Evolutionary conservation across 2,888 invertebrate genomes (phyloP).

Genomic region (Lasioglossum vierecki): DNA sequence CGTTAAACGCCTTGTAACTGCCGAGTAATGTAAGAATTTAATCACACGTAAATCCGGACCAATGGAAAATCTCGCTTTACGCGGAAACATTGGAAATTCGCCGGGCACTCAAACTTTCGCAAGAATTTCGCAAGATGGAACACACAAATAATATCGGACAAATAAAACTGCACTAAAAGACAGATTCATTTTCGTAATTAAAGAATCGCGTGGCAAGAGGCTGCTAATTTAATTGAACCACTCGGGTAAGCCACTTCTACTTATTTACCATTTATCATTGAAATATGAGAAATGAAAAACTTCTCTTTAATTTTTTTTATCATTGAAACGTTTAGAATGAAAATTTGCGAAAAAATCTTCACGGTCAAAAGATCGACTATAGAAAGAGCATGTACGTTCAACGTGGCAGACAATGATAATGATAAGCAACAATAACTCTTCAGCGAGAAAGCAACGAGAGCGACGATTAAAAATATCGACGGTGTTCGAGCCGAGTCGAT

Average conservation of each 20-base stretch:
- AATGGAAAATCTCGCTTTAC: background rate
- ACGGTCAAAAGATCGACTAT: background rate
- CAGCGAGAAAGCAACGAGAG: too few species aligned
- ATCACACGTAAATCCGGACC: background rate
- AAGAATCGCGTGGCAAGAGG: too few species aligned
- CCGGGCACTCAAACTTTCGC: background rate
- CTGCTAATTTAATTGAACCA: background rate
- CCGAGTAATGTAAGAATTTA: slow-evolving; percentile 3
- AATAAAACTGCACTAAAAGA: background rate
- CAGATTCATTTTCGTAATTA: background rate
- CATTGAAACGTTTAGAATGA: too few species aligned
- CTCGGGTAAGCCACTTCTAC: background rate
- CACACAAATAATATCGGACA: background rate
- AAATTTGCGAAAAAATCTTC: background rate
- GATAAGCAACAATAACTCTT: background rate
- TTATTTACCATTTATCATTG: background rate
- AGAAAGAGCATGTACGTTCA: background rate
- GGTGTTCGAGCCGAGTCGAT: background rate
- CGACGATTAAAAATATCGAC: background rate
- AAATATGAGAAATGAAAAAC: too few species aligned
- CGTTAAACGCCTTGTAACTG: slow-evolving; percentile 15
- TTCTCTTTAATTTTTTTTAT: background rate
- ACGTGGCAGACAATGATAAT: background rate
- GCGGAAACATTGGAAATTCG: background rate
- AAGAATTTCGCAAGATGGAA: background rate